Percentiles rank a stretch among this genome's conserved stretches.
These are phyloP conservation scores for Sebastes dallii DNA, from an alignment of 2,797 vertebrate genomes.

Conservation along the genomic window DNA sequence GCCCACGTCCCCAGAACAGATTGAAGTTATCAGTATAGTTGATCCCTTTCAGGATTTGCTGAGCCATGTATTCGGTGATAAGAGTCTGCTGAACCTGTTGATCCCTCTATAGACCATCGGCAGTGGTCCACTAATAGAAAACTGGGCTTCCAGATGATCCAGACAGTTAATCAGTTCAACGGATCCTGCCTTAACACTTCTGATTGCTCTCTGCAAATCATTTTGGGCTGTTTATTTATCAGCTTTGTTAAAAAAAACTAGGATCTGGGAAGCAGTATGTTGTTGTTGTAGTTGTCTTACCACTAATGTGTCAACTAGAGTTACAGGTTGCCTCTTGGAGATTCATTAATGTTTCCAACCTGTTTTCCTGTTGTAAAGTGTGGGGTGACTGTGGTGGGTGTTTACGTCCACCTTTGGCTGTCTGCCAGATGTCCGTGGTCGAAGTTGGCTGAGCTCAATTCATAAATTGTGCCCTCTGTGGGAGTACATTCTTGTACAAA, in stretches of 20 bases:
- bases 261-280: not conserved
- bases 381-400: not conserved
- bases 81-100: not conserved
- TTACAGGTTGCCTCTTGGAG: not conserved
- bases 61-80: not conserved
- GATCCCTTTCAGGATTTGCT: not conserved
- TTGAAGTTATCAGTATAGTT: not conserved
- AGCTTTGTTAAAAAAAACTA: not conserved
- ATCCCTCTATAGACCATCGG: not conserved
- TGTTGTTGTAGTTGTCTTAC: no score
- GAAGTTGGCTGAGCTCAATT: not conserved
- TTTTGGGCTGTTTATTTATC: not conserved
- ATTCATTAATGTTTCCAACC: not conserved
- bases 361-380: not conserved
- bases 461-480: not conserved
- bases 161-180: not conserved
- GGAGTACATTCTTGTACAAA: not conserved
- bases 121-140: not conserved
- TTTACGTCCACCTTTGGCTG: not conserved
- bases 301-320: not conserved
- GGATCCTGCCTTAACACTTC: not conserved
- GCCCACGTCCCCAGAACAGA: not conserved
- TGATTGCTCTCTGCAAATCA: not conserved
- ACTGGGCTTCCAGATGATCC: not conserved
- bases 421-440: not conserved